Evolutionary conservation across 1,140 invertebrate species (phyloP), one percentile per base, ranked within the genome.

Genomic region (Whitmania pigra): DNA sequence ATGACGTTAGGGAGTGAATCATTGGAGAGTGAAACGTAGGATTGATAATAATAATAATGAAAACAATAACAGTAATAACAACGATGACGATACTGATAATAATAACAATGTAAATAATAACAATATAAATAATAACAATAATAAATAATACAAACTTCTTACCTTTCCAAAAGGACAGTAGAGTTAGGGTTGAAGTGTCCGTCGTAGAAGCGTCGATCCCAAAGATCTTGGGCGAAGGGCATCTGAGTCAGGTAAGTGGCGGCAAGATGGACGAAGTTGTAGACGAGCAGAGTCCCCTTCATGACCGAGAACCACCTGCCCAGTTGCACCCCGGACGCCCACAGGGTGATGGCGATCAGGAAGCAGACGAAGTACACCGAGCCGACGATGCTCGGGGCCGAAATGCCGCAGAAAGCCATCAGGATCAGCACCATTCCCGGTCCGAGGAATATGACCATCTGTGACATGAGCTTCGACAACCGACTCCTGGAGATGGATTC

Each of bases 321-420:
- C 25, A 70, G 53, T n/a, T 25, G 40, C 25, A 70, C 53, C n/a
- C 69, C 69, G 53, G 36, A 70, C 49, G 43, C 36, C 69, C 69
- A 70, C 11, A 70, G n/a, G 20, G 69, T 70, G 29, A 49, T 40
- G n/a, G 49, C 69, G 25, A 70, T 53, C 29, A 70, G 43, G 49
- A 70, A 70, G 18, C 20, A 43, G n/a, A 70, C 3, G 53, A 70
- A 70, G 49, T 70, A 70, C 15, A 70, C n/a, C 2, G 22, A 5
- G 3, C 53, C 53, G 31, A 70, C 36, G 53, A 70, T 2, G 53
- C 53, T 70, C 3, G 69, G 69, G n/a, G 40, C 49, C n/a, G 69
- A 27, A 25, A 70, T 70, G 25, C 69, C 69, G 49, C 69, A 70
- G 29, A 70, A 36, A 18, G 22, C 53, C 31, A 53, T 70, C 29